A percentile compares a stretch with the other conserved stretches of the same genome.
Evolutionary conservation across 2,888 invertebrate species (phyloP).

Genomic region (Drosophila subsilvestris): DNA sequence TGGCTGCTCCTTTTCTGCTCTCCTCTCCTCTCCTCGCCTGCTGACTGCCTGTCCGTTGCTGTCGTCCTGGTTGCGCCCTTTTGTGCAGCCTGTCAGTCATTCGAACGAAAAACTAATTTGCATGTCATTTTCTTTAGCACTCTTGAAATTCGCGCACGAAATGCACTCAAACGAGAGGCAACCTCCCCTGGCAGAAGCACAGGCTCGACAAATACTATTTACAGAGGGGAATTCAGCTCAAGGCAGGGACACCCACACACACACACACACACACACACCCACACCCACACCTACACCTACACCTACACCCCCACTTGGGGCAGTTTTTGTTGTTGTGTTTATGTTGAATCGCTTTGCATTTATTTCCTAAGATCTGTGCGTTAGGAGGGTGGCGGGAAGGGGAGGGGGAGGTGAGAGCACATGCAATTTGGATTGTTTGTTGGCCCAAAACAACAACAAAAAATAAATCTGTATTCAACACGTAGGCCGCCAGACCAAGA

Average conservation of each 20-base stretch:
- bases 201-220: conserved; percentile 43
- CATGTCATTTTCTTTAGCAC: conserved; percentile 81
- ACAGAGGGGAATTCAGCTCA: conserved; percentile 50
- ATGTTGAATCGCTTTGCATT: not conserved
- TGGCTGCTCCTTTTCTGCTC: too few relatives aligned
- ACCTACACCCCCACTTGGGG: too few relatives aligned
- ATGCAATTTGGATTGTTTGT: not conserved
- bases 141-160: conserved; percentile 76
- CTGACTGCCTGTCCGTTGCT: conserved; percentile 14
- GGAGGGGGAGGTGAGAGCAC: too few relatives aligned
- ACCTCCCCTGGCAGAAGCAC: too few relatives aligned
- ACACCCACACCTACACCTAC: too few relatives aligned
- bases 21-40: conserved; percentile 4
- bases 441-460: too few relatives aligned
- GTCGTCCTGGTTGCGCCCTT: conserved; percentile 7
- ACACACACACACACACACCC: too few relatives aligned
- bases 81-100: conserved; percentile 80
- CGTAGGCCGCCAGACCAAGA: too few relatives aligned
- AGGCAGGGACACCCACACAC: too few relatives aligned
- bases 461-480: too few relatives aligned
- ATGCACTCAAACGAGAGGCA: conserved; percentile 36
- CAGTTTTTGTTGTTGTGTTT: too few relatives aligned
- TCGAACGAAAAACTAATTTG: conserved; percentile 80
- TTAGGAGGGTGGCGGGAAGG: too few relatives aligned
- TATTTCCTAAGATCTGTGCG: not conserved